Evolutionary conservation across 2,797 vertebrate genomes (phyloP).

Genomic region (Melanogrammus aeglefinus): DNA sequence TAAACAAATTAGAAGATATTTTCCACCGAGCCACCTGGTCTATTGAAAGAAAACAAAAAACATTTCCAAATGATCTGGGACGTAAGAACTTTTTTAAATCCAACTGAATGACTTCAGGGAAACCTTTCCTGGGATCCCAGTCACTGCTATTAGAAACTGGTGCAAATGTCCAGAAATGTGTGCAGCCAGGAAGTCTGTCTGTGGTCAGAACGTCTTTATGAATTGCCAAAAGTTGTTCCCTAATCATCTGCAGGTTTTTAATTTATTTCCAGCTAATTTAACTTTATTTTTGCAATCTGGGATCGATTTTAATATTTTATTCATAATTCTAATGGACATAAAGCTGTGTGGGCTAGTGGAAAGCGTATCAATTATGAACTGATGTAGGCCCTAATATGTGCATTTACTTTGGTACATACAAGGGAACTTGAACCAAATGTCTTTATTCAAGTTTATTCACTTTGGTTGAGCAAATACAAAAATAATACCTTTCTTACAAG

Average conservation of each 20-base stretch:
- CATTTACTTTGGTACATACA: neutral
- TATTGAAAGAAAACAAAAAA: neutral
- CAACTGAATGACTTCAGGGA: constrained; percentile 11
- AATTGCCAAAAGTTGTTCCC: constrained; percentile 14
- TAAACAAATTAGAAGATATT: neutral
- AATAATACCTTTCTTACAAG: constrained; percentile 44
- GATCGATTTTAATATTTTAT: neutral
- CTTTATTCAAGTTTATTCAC: constrained; percentile 23
- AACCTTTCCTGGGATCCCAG: constrained; percentile 33
- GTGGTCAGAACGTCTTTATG: neutral
- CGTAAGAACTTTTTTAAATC: neutral
- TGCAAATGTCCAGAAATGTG: neutral
- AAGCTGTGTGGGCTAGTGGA: neutral
- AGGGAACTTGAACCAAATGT: neutral
- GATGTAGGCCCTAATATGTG: neutral
- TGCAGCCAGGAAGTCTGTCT: neutral
- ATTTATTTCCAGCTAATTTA: neutral
- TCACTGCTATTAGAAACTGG: constrained; percentile 11
- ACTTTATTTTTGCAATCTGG: neutral
- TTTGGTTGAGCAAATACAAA: constrained; percentile 52
- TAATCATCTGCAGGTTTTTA: constrained; percentile 25
- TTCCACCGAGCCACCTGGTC: neutral
- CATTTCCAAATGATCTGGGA: neutral
- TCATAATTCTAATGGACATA: neutral
- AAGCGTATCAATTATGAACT: neutral